Conservation (phyloP, 2,113 vertebrate genomes). For the Calyptommatus sinebrachiatus region DNA sequence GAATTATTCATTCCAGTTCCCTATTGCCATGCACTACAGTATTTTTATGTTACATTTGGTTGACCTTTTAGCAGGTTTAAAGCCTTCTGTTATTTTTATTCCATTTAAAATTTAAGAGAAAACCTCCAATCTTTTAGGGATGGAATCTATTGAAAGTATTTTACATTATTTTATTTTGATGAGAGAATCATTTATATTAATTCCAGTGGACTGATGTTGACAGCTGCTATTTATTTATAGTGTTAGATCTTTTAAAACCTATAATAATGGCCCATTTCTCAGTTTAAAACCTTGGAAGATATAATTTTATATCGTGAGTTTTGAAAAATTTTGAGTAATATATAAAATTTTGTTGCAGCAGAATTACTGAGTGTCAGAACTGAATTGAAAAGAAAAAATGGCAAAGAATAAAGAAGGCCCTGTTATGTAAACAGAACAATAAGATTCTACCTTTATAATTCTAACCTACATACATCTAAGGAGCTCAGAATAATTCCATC, state of each 20-base stretch:
- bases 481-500: too few relatives aligned
- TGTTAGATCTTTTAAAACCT: background rate
- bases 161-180: background rate
- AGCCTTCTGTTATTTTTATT: background rate
- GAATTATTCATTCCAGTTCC: conserved; percentile 21
- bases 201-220: background rate
- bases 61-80: conserved; percentile 4
- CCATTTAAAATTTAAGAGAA: background rate
- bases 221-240: background rate
- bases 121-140: too few relatives aligned
- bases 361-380: background rate
- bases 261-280: background rate
- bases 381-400: background rate
- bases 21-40: background rate
- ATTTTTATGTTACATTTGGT: background rate
- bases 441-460: background rate
- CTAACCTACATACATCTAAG: too few relatives aligned
- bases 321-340: background rate
- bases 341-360: background rate
- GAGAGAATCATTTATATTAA: background rate
- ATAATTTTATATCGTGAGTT: background rate
- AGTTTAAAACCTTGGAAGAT: background rate
- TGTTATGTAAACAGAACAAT: background rate
- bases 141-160: too few relatives aligned
- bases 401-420: background rate